phyloP scores from a whole-genome alignment of 2,888 invertebrate genomes.

The Eupithecia tripunctaria region DNA sequence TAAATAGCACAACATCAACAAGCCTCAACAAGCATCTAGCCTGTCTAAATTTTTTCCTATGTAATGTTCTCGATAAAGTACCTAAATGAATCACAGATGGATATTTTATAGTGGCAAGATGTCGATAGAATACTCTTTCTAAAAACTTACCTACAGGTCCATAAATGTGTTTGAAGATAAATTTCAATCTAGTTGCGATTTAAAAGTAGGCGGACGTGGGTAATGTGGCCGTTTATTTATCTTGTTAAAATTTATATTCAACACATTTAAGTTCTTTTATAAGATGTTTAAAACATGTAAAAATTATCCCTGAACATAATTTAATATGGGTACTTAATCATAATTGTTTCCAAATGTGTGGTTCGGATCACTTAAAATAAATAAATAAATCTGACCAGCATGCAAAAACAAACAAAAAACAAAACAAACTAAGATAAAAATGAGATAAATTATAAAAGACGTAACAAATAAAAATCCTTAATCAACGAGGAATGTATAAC shows the following conservation, averaged over 20 bases:
- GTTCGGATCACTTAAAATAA: constrained; percentile 24
- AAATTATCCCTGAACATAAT: constrained; percentile 37
- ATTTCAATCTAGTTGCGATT: constrained; percentile 44
- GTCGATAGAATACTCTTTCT: constrained; percentile 23
- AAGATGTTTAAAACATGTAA: constrained; percentile 28
- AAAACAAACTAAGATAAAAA: constrained; percentile 56
- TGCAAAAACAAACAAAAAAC: constrained; percentile 57
- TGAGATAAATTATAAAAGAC: constrained; percentile 39
- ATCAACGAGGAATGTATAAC: constrained; percentile 59
- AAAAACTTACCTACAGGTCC: not conserved
- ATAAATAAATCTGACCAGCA: constrained; percentile 62
- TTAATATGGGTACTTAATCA: not conserved
- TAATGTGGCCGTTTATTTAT: constrained; percentile 20
- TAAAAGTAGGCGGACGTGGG: constrained; percentile 30
- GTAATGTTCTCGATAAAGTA: constrained; percentile 58
- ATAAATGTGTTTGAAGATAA: constrained; percentile 56
- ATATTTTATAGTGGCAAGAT: constrained; percentile 66
- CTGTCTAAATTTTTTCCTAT: constrained; percentile 31
- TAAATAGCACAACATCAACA: not conserved
- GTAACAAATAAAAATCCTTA: constrained; percentile 60
- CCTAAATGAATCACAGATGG: constrained; percentile 71
- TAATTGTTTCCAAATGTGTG: not conserved
- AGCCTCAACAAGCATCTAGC: not conserved
- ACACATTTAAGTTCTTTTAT: constrained; percentile 44
- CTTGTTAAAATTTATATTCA: constrained; percentile 58